A percentile compares a stretch with the other conserved stretches of the same genome.
phyloP scores from a whole-genome alignment of 2,797 vertebrate genomes.

The Sciurus carolinensis region DNA sequence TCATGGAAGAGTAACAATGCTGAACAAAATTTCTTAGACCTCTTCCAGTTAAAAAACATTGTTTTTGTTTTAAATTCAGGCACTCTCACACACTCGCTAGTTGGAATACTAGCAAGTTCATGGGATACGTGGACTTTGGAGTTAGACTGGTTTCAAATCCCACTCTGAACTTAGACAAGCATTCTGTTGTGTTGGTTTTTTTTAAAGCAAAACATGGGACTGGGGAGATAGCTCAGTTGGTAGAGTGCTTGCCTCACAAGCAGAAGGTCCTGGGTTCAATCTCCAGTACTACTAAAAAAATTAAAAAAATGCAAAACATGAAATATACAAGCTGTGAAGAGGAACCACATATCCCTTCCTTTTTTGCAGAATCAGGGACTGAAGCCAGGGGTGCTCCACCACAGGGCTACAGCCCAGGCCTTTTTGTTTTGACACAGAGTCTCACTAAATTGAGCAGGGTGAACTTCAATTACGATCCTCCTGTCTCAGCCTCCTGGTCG shows the following conservation, averaged over 20 bases:
- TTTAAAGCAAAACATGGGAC: background rate
- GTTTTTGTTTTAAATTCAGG: background rate
- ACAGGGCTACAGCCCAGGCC: no score
- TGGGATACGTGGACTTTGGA: background rate
- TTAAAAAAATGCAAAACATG: no score
- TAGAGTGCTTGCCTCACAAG: no score
- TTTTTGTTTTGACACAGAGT: no score
- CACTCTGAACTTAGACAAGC: background rate
- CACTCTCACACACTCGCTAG: background rate
- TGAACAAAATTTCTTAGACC: background rate
- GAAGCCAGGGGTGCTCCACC: no score
- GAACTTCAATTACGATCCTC: no score
- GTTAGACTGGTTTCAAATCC: background rate
- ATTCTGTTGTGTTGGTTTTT: background rate
- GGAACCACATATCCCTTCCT: background rate
- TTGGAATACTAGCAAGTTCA: background rate
- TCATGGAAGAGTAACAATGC: background rate
- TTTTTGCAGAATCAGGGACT: background rate
- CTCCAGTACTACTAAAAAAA: no score
- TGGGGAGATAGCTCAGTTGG: no score
- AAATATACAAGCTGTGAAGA: background rate
- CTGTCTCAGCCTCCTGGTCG: no score
- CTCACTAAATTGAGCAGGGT: no score
- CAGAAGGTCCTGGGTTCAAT: no score
- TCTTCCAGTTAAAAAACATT: background rate